These are phyloP conservation scores for Leucoma salicis DNA, from an alignment of 2,888 invertebrate genomes.

Conservation along the genomic window DNA sequence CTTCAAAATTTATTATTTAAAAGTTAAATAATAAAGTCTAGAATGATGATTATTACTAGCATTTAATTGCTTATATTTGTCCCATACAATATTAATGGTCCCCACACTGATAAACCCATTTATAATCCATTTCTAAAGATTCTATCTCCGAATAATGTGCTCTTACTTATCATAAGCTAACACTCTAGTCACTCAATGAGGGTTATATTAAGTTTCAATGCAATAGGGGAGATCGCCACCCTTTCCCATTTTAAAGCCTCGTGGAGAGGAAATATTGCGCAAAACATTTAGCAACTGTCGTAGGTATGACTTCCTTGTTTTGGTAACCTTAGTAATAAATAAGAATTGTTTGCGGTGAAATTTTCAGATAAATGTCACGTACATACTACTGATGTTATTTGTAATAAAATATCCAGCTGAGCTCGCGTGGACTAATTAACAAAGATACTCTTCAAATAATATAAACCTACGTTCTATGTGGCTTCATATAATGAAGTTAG, in stretches of 20 bases:
- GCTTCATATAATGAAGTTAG: too few relatives aligned
- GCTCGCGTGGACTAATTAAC: too few relatives aligned
- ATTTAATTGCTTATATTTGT: too few relatives aligned
- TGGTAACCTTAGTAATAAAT: neutral
- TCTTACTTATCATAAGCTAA: conserved; percentile 14
- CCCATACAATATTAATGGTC: conserved; percentile 2
- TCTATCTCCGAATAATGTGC: conserved; percentile 7
- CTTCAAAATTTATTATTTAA: too few relatives aligned
- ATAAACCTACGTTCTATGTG: too few relatives aligned
- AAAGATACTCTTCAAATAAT: too few relatives aligned
- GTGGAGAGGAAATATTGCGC: conserved; percentile 1
- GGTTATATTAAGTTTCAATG: conserved; percentile 11
- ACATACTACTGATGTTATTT: neutral
- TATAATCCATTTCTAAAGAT: conserved; percentile 3
- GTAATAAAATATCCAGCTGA: neutral
- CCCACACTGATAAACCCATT: neutral
- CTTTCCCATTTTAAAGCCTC: neutral
- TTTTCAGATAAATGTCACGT: neutral
- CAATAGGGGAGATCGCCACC: conserved; percentile 8
- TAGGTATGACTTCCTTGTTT: neutral
- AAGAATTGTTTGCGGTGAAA: neutral
- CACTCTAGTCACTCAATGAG: conserved; percentile 10
- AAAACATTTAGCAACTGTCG: neutral
- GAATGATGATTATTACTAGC: too few relatives aligned
- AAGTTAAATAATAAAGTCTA: too few relatives aligned